phyloP scores from a whole-genome alignment of 2,113 vertebrate genomes.

The Elaphurus davidianus region DNA sequence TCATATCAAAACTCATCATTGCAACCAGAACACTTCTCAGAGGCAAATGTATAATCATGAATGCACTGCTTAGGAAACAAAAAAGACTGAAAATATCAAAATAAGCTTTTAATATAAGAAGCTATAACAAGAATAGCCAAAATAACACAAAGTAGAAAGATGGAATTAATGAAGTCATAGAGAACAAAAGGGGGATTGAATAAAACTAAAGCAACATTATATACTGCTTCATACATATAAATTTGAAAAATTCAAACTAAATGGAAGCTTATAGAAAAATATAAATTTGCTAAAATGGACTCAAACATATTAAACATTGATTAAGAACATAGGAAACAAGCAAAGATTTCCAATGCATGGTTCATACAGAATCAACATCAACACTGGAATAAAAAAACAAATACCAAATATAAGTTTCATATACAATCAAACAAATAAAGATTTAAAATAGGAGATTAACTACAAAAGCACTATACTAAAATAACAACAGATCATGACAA shows the following conservation, averaged over 20 bases:
- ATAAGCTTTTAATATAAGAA: neutral
- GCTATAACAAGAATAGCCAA: neutral
- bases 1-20: neutral
- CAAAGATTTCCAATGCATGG: neutral
- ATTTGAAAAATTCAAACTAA: conserved; percentile 2
- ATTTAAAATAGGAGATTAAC: neutral
- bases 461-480: neutral
- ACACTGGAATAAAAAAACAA: neutral
- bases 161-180: neutral
- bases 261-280: neutral
- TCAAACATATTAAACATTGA: neutral
- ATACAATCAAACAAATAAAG: neutral
- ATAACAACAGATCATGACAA: neutral
- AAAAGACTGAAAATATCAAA: neutral
- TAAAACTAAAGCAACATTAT: neutral
- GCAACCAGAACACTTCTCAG: neutral
- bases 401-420: neutral
- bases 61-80: neutral
- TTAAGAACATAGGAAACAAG: neutral
- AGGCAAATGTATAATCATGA: neutral
- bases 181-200: neutral
- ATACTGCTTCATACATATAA: neutral
- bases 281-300: neutral
- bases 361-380: neutral
- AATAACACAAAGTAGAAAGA: neutral